Conservation (phyloP, 2,113 vertebrate genomes). For the Regulus satrapa region DNA sequence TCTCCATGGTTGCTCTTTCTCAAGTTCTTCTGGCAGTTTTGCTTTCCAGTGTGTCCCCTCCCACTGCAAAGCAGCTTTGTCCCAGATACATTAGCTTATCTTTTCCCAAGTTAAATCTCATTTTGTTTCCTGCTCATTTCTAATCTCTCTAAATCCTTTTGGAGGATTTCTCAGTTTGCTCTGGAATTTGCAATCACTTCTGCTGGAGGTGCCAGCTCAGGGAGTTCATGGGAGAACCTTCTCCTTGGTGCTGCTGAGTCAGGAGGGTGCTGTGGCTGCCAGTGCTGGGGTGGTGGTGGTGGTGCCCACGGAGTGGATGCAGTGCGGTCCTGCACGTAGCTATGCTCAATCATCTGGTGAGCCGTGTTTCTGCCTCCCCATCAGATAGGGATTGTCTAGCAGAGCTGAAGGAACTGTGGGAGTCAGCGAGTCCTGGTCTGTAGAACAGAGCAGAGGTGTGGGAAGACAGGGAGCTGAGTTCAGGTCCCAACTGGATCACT, state of each 20-base stretch:
- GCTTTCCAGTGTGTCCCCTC: neutral
- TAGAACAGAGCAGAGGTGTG: neutral
- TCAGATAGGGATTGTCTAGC: neutral
- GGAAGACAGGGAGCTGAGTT: neutral
- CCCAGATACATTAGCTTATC: constrained; percentile 34
- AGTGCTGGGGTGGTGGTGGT: neutral
- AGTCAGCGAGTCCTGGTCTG: neutral
- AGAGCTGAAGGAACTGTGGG: neutral
- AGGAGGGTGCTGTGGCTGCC: neutral
- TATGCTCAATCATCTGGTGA: neutral
- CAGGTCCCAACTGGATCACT: neutral
- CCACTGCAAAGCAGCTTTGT: constrained; percentile 7
- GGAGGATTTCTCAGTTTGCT: constrained; percentile 23
- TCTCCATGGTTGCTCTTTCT: neutral
- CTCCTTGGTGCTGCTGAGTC: neutral
- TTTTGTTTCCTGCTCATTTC: constrained; percentile 57
- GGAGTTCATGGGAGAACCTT: neutral
- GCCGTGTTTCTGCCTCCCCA: neutral
- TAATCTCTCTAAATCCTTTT: constrained; percentile 51
- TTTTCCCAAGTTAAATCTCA: constrained; percentile 47
- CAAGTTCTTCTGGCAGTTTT: neutral
- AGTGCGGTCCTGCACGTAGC: neutral
- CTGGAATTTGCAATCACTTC: constrained; percentile 1
- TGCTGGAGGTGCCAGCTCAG: neutral
- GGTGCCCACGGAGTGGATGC: neutral